Evolutionary conservation across 2,797 vertebrate species (phyloP).

Genomic region (Lepilemur septentrionalis): DNA sequence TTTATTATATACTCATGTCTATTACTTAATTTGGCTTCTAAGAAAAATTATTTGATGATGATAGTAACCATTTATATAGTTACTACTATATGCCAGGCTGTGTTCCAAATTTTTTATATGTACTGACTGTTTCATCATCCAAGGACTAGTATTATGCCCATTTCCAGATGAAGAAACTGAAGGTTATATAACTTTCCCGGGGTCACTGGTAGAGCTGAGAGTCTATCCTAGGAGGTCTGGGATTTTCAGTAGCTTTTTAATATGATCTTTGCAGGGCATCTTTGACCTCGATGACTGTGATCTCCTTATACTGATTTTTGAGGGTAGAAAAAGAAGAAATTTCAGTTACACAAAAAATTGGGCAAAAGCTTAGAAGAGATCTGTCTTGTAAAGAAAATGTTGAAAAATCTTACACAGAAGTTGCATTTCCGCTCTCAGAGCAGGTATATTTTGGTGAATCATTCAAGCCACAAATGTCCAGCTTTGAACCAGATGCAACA

Average conservation of each 20-base stretch:
- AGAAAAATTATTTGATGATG: not conserved
- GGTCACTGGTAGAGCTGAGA: not conserved
- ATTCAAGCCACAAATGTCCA: not conserved
- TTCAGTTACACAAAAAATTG: not conserved
- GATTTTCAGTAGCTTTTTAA: not conserved
- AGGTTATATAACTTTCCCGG: not conserved
- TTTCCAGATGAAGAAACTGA: not conserved
- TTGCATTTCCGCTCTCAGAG: not conserved
- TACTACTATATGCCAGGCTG: not conserved
- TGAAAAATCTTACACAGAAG: not conserved
- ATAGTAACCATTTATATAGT: not conserved
- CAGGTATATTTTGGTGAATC: not conserved
- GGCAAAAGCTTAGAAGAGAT: not conserved
- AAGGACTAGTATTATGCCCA: not conserved
- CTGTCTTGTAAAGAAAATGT: not conserved
- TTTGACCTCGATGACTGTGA: not conserved
- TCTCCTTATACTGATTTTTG: conserved; percentile 4
- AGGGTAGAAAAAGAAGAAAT: not conserved
- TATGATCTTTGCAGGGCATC: not conserved
- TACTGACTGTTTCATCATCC: not conserved
- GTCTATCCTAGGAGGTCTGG: not conserved
- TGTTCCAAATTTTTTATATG: not conserved
- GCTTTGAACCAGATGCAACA: not conserved
- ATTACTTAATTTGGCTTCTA: not conserved
- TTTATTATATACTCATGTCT: not conserved